Evolutionary conservation across 2,888 invertebrate genomes (phyloP), one percentile per base, ranked within the genome.

Genomic region (Drosophila maculinotata): DNA sequence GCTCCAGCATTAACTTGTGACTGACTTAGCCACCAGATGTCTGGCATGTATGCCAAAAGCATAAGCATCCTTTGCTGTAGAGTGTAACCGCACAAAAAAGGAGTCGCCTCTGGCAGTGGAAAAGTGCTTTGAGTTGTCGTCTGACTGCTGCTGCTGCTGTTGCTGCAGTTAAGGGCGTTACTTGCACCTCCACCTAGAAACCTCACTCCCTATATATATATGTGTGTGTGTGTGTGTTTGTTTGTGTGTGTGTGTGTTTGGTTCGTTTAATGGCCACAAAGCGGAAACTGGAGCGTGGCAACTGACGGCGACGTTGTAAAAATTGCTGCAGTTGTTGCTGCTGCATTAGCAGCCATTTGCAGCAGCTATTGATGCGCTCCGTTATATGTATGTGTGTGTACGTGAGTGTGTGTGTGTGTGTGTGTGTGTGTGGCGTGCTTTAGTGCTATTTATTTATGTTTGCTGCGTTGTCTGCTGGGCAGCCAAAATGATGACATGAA

Each of bases 331-430:
- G 76, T 73, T 73, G 76, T 68, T 69, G 69, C 76, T 77, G 82
- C 70, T 82, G 80, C 80, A 81, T 81, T 81, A 81, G 82, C 82
- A 80, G 80, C 80, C 82, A 80, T 82, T 82, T 82, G 80, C 79
- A 82, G 79, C 69, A 68, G 79, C 77, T 66, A 80, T 82, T 80
- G 82, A 75, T 77, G 79, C 53, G 63, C 35, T 38, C 26, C 35
- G 25, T 35, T 42, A 20, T 41, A 10, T 36, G 9, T 44, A 17
- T 26, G 14, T 41, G 28, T 49, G 8, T 52, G 35, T 51, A n/a
- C 17, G 31, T 54, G 28, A 51, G 20, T 47, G 47, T 38, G 5
- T 63, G 28, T 28, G 10, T 17, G 14, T 44, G 25, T 25, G 33
- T 44, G 15, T 60, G 59, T 57, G 45, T 56, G 62, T 78, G 49